Percentiles rank a stretch among this genome's conserved stretches.
phyloP scores from a whole-genome alignment of 2,888 invertebrate species.

The Prenolepis imparis region DNA sequence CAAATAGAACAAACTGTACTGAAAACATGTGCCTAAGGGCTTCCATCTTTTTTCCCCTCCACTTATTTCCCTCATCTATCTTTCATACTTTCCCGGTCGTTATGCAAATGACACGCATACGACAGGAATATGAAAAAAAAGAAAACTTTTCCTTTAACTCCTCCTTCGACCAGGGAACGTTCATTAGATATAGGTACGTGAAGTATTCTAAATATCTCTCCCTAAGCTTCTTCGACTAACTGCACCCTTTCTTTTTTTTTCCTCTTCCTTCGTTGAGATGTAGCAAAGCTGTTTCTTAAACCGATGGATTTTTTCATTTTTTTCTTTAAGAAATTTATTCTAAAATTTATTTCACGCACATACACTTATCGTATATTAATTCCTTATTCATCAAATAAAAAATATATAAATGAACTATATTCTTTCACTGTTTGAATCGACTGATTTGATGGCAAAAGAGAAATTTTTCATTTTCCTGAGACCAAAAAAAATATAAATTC shows the following conservation, averaged over 20 bases:
- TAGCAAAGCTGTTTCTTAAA: neutral
- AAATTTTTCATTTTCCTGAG: neutral
- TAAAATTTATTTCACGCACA: neutral
- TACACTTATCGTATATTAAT: neutral
- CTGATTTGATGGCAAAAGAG: neutral
- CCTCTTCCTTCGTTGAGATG: neutral
- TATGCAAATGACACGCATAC: slow-evolving; percentile 55
- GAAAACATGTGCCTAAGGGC: slow-evolving; percentile 44
- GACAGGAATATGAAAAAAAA: slow-evolving; percentile 30
- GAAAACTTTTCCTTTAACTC: slow-evolving; percentile 13
- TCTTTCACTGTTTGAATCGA: neutral
- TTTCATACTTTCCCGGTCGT: slow-evolving; percentile 37
- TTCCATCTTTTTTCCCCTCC: neutral
- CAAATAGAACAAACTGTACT: slow-evolving; percentile 55
- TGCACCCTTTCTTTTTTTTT: neutral
- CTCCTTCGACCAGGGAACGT: slow-evolving; percentile 32
- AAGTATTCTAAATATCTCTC: slow-evolving; percentile 56
- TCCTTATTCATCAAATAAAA: neutral
- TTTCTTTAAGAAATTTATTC: neutral
- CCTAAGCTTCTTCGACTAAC: slow-evolving; percentile 5
- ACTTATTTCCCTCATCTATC: neutral
- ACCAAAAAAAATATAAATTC: neutral
- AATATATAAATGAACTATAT: neutral
- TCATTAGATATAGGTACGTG: slow-evolving; percentile 53
- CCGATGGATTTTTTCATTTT: neutral